Percentiles rank a stretch among this genome's conserved stretches.
Conservation (phyloP, 2,113 vertebrate species). For the Orcinus orca region DNA sequence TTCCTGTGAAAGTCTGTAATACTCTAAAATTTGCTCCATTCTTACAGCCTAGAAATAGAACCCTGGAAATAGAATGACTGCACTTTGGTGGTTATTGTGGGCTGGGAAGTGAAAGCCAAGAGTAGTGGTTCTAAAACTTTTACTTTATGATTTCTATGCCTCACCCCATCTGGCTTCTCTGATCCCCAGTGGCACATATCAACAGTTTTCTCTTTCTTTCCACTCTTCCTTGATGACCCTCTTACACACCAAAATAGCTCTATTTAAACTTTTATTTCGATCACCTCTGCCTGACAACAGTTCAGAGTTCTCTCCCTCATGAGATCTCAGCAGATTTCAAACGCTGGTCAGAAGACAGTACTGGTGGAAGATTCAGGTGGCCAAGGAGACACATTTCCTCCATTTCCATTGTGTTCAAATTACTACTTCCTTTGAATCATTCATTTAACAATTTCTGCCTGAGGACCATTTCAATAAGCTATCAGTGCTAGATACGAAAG, state of each 20-base stretch:
- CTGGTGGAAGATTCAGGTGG: not conserved
- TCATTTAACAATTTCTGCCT: constrained; percentile 4
- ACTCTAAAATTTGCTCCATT: constrained; percentile 76
- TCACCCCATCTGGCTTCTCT: not conserved
- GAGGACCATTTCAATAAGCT: not conserved
- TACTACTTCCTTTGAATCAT: not conserved
- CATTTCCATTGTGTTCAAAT: constrained; percentile 18
- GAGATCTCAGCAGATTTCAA: constrained; percentile 41
- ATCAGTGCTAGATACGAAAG: constrained; percentile 3
- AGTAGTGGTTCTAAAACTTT: constrained; percentile 58
- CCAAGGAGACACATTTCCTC: not conserved
- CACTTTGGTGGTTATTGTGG: constrained; percentile 67
- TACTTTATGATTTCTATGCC: constrained; percentile 50
- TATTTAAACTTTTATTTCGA: constrained; percentile 30
- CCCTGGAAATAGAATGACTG: constrained; percentile 64
- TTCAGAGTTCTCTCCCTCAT: not conserved
- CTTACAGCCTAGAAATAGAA: constrained; percentile 74
- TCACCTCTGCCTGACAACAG: not conserved
- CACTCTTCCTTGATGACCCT: not conserved
- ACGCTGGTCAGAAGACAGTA: not conserved
- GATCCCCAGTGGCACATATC: not conserved
- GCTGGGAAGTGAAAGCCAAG: constrained; percentile 57
- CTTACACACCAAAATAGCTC: not conserved
- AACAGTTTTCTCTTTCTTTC: not conserved
- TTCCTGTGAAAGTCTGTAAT: constrained; percentile 71